phyloP scores from a whole-genome alignment of 2,113 vertebrate species.

The Panurus biarmicus region DNA sequence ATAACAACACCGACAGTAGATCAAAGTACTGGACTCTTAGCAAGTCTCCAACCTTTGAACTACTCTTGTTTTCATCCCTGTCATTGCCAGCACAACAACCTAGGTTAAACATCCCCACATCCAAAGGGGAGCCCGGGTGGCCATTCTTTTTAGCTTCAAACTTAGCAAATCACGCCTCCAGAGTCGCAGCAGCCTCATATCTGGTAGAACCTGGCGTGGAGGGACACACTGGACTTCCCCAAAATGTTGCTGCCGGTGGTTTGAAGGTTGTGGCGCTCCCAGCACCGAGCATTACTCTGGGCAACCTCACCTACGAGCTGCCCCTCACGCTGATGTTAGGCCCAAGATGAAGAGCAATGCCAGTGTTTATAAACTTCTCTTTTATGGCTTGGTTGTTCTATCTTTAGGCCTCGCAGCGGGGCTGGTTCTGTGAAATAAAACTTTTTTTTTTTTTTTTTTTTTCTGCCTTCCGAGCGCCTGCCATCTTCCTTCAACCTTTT shows the following conservation, averaged over 20 bases:
- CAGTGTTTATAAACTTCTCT: constrained; percentile 6
- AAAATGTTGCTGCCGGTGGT: neutral
- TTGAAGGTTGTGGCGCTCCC: neutral
- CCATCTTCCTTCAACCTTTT: neutral
- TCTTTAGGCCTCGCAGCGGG: neutral
- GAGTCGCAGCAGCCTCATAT: neutral
- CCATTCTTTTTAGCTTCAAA: neutral
- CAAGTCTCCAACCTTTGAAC: constrained; percentile 55
- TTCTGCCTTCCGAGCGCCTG: neutral
- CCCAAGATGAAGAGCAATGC: neutral
- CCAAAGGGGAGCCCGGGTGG: neutral
- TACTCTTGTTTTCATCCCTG: constrained; percentile 47
- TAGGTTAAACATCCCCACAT: constrained; percentile 50
- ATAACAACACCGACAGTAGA: constrained; percentile 59
- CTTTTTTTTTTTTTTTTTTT: neutral
- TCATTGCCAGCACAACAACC: constrained; percentile 40
- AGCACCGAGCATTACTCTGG: neutral
- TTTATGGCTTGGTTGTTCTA: neutral
- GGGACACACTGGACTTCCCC: neutral
- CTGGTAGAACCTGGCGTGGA: neutral
- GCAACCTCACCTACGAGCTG: neutral
- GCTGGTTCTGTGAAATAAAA: neutral
- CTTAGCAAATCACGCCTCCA: neutral
- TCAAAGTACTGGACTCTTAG: constrained; percentile 73
- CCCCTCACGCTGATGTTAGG: neutral